Evolutionary conservation across 2,797 vertebrate species (phyloP), one percentile per base, ranked within the genome.

Genomic region (Emydoidea blandingii): DNA sequence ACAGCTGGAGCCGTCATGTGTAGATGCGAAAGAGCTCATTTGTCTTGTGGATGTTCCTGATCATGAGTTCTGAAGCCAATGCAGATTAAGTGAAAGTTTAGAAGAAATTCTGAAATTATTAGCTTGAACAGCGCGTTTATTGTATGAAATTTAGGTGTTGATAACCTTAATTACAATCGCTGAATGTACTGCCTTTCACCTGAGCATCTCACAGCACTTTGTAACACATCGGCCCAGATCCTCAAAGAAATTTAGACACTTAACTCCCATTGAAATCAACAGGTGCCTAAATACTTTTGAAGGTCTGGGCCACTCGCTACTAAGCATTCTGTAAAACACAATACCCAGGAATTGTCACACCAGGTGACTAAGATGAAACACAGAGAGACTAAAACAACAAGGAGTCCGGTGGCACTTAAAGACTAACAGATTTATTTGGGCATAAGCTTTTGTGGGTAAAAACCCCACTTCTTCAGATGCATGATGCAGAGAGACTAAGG

Each of bases 101-200:
- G 65, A 93, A 65, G 86, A 83, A 68, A 83, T 89, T 83, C 12
- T 0, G 1, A 88, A n/a, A 81, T 18, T 3, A 90, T 88, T 92
- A 83, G 41, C 59, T 76, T 79, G 65, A 50, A 85, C 96, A 93
- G 97, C 92, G 93, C 94, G 95, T 0, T 10, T 90, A 85, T 16
- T 5, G 59, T 76, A 88, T 92, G 94, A 93, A 97, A 92, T 52
- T 6, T 84, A 95, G 76, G 84, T 89, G 87, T 27, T 89, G 88
- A 95, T 83, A 95, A 94, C 90, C 52, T 90, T 90, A 93, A 44
- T 95, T 72, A 85, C 41, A 74, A 72, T 37, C 4, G 19, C n/a
- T 72, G n/a, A 6, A 21, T 72, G n/a, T 72, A 72, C 34, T 72
- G 72, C n/a, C 68, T 37, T 41, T 72, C 37, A 23, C 9, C 37